Conservation (phyloP, 1,140 invertebrate genomes). For the Thrips palmi region DNA sequence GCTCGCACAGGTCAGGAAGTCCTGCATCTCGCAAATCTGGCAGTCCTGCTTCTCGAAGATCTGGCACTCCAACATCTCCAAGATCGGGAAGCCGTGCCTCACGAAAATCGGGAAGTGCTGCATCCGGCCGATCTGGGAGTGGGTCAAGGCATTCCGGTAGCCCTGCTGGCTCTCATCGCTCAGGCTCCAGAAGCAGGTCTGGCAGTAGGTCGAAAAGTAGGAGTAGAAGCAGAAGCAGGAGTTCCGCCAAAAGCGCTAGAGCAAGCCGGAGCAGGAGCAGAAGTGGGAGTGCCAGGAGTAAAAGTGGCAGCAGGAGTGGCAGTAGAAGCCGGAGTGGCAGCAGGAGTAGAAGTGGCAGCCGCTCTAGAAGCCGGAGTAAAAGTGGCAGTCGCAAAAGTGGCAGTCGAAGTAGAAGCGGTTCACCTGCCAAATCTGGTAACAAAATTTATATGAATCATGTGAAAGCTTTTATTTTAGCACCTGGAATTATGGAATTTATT, state of each 20-base stretch:
- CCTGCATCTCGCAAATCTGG: conserved; percentile 14
- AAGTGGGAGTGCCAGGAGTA: conserved; percentile 16
- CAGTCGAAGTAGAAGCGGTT: no score
- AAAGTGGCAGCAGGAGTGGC: conserved; percentile 14
- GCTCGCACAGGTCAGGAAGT: conserved; percentile 18
- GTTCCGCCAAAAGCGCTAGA: no score
- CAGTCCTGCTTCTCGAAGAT: conserved; percentile 14
- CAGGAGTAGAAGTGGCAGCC: no score
- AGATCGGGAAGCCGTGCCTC: conserved; percentile 12
- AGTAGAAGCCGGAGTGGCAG: conserved; percentile 1
- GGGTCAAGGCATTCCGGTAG: conserved; percentile 14
- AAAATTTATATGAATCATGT: no score
- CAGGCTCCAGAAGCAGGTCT: conserved; percentile 18
- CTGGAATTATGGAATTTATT: no score
- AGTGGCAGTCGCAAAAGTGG: no score
- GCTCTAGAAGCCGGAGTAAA: no score
- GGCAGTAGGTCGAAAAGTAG: no score
- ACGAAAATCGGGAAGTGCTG: background rate
- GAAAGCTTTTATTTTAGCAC: no score
- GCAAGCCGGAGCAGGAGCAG: no score
- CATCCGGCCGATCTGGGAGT: conserved; percentile 10
- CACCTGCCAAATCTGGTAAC: no score
- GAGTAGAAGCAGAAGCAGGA: no score
- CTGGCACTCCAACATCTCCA: conserved; percentile 19
- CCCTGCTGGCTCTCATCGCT: conserved; percentile 11